phyloP scores from a whole-genome alignment of 2,888 invertebrate species.

The Erebia epiphron region DNA sequence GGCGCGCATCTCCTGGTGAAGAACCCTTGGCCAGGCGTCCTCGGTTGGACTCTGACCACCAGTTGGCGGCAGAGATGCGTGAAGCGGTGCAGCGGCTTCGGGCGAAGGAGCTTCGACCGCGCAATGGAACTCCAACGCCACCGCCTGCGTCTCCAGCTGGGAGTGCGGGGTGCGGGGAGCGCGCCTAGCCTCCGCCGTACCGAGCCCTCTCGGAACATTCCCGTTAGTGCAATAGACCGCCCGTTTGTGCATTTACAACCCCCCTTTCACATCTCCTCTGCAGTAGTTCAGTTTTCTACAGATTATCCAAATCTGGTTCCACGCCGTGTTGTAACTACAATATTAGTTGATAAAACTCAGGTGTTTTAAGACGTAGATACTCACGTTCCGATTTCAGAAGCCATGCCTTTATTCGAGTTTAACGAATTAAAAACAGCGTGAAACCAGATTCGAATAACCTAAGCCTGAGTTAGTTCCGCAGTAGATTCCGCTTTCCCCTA shows the following conservation, averaged over 20 bases:
- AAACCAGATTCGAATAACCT: not conserved
- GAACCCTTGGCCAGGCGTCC: constrained; percentile 71
- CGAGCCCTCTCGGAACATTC: constrained; percentile 24
- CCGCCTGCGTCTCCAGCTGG: constrained; percentile 52
- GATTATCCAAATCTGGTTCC: not conserved
- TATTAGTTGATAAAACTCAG: not conserved
- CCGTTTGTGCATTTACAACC: constrained; percentile 35
- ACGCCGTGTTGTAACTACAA: not conserved
- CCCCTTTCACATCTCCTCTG: constrained; percentile 11
- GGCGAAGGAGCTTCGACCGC: constrained; percentile 73
- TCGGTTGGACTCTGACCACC: constrained; percentile 76
- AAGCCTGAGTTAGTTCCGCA: constrained; percentile 17
- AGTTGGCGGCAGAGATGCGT: constrained; percentile 76
- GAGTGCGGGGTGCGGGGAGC: constrained; percentile 52
- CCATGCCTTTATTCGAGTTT: not conserved
- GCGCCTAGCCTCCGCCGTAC: constrained; percentile 50
- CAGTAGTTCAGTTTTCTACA: constrained; percentile 14
- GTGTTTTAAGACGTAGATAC: not conserved
- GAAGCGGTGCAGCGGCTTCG: constrained; percentile 77
- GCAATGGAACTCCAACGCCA: constrained; percentile 68
- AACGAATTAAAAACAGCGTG: constrained; percentile 11
- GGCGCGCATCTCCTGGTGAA: constrained; percentile 84
- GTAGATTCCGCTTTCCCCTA: constrained; percentile 40
- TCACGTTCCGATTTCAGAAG: not conserved
- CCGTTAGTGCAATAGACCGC: constrained; percentile 26